Conservation (phyloP, 1,140 invertebrate species). For the Drosophila arawakana region DNA sequence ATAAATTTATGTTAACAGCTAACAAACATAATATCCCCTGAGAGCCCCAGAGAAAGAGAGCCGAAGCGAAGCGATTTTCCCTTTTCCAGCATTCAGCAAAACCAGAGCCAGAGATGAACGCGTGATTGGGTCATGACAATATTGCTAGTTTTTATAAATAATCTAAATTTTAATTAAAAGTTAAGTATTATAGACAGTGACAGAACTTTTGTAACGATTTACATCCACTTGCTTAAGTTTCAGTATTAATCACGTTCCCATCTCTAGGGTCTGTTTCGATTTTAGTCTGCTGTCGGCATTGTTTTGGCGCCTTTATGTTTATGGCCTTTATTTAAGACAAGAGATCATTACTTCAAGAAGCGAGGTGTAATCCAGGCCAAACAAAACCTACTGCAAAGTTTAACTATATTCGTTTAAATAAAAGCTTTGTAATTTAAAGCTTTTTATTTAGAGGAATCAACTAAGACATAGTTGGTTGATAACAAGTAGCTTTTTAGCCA, state of each 20-base stretch:
- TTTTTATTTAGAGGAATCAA: background rate
- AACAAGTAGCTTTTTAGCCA: conserved; percentile 5
- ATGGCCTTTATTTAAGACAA: background rate
- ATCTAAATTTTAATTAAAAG: background rate
- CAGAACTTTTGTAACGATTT: background rate
- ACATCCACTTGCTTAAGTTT: background rate
- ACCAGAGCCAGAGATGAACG: conserved; percentile 6
- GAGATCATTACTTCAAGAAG: background rate
- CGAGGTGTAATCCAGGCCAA: background rate
- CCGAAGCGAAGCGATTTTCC: conserved; percentile 54
- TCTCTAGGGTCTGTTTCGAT: background rate
- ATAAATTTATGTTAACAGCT: conserved; percentile 76
- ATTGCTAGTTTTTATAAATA: background rate
- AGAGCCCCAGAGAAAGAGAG: conserved; percentile 38
- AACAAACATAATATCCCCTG: conserved; percentile 60
- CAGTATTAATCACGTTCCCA: background rate
- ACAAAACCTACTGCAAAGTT: background rate
- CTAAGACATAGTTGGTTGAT: background rate
- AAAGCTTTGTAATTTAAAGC: background rate
- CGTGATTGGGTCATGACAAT: conserved; percentile 1
- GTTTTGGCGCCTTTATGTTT: background rate
- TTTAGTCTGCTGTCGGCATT: background rate
- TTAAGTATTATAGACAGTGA: background rate
- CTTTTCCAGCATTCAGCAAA: conserved; percentile 40
- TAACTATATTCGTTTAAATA: background rate